Evolutionary conservation across 2,888 invertebrate species (phyloP), one percentile per base, ranked within the genome.

Genomic region (Tinea semifulvella): DNA sequence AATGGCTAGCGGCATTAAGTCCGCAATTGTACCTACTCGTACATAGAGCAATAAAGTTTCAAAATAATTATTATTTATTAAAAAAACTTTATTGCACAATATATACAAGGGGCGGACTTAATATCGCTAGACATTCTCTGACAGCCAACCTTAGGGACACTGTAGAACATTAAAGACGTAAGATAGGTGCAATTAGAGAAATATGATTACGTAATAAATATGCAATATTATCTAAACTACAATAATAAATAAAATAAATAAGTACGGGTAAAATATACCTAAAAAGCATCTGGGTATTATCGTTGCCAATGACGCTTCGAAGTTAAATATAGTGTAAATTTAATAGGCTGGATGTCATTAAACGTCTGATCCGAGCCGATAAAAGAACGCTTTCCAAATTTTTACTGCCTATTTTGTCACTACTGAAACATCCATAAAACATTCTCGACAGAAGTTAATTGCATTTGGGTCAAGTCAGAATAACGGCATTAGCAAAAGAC

Each of bases 331-430:
- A 31, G 11, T 31, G 31, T 13, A 31, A 31, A 31, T 31, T 31
- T 31, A 31, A 31, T 31, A 31, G 5, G n/a, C 31, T 11, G 6
- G 31, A 11, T 11, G 31, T 31, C 31, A 31, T 31, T 31, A 31
- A 31, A 31, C 7, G 31, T 31, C 31, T 31, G 31, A 31, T 31
- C 31, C 13, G 31, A 31, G 11, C 6, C 31, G 31, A 31, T 31
- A 31, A 31, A 31, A 31, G 31, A 31, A 31, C 31, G 13, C 31
- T 31, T 31, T 31, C 31, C 2, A 31, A 31, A 31, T 14, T 31
- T 31, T 31, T 31, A 31, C 13, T 31, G 13, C 31, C 31, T 7
- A 31, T 31, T 31, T 31, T 31, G 31, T 31, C 31, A 31, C 31
- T 31, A 14, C 13, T 31, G 31, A 31, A 14, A 31, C 3, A 31